Percentiles rank a stretch among this genome's conserved stretches.
Evolutionary conservation across 2,113 vertebrate genomes (phyloP).

Genomic region (Candoia aspera): DNA sequence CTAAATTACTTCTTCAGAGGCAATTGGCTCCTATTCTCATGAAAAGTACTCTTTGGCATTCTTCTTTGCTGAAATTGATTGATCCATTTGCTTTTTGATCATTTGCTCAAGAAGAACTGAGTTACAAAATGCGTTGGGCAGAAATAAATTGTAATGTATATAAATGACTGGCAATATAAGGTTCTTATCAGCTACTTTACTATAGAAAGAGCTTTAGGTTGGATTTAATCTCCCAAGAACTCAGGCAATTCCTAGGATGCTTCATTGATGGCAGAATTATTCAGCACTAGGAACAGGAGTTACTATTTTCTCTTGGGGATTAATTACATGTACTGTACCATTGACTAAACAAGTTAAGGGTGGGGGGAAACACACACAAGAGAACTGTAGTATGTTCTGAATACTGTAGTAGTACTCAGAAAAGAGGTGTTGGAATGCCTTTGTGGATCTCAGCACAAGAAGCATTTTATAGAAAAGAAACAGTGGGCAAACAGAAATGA

Average conservation of each 20-base stretch:
- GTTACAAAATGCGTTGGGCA: background rate
- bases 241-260: slow-evolving; percentile 18
- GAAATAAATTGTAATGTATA: background rate
- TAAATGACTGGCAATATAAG: background rate
- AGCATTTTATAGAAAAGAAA: background rate
- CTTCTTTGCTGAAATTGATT: background rate
- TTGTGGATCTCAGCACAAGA: background rate
- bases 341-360: fast-evolving
- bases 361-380: background rate
- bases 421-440: background rate
- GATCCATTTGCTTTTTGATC: background rate
- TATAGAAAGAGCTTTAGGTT: background rate
- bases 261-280: background rate
- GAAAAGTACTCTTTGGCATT: background rate
- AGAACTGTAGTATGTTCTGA: background rate
- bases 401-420: background rate
- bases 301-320: background rate
- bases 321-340: background rate
- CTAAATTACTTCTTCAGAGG: background rate
- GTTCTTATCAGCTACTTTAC: background rate
- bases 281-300: slow-evolving; percentile 8
- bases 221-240: background rate
- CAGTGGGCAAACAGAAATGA: background rate
- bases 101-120: background rate
- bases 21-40: background rate